These are phyloP conservation scores for Psittacula cyanocephala DNA, from an alignment of 2,113 vertebrate species.

Conservation along the genomic window DNA sequence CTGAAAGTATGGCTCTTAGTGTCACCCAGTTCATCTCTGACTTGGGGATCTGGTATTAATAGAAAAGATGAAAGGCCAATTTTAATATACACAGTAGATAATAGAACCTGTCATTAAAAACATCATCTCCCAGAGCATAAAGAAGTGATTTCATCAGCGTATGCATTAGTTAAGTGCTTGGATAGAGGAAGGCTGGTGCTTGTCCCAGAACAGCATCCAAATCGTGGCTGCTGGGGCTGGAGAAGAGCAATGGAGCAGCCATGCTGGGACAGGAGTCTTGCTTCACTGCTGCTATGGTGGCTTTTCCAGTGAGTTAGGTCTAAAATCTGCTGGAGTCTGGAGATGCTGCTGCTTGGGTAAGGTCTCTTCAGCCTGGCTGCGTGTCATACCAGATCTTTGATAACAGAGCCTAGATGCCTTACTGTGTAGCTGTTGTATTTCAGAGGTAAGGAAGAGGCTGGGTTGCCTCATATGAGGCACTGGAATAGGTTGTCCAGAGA, in stretches of 20 bases:
- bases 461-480: neutral
- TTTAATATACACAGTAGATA: neutral
- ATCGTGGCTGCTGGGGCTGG: neutral
- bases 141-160: neutral
- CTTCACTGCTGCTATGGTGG: neutral
- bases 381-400: rapidly evolving
- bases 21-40: neutral
- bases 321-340: neutral
- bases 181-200: neutral
- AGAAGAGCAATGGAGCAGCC: neutral
- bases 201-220: neutral
- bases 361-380: neutral
- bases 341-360: neutral
- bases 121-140: neutral
- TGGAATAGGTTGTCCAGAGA: neutral
- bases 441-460: neutral
- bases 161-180: neutral
- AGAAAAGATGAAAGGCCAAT: neutral
- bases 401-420: neutral
- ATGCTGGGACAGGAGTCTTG: neutral
- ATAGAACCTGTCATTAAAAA: neutral
- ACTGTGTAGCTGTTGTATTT: neutral
- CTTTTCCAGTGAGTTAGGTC: neutral
- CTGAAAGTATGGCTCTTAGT: neutral
- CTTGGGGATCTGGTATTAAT: neutral